These are phyloP conservation scores for Yasuhikotakia modesta DNA, from an alignment of 2,797 vertebrate genomes.

Conservation along the genomic window DNA sequence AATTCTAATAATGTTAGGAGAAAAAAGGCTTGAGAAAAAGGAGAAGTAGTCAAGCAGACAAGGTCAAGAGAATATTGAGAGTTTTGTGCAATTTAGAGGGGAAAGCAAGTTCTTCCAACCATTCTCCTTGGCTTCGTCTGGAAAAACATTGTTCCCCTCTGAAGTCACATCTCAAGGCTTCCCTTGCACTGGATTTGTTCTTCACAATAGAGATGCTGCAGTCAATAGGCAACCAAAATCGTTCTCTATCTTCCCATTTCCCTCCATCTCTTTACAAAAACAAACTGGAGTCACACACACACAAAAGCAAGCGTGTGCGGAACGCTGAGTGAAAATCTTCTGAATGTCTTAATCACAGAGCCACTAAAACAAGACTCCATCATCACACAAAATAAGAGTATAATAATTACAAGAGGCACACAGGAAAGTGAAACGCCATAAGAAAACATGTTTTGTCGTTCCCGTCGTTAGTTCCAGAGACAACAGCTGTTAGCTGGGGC, in stretches of 20 bases:
- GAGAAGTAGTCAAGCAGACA: conserved; percentile 37
- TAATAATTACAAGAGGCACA: conserved; percentile 85
- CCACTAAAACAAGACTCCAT: conserved; percentile 97
- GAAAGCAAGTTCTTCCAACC: neutral
- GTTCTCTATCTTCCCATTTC: conserved; percentile 35
- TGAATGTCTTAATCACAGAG: conserved; percentile 99
- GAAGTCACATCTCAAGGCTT: conserved; percentile 38
- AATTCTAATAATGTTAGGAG: conserved; percentile 54
- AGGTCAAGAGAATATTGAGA: conserved; percentile 55
- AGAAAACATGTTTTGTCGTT: conserved; percentile 99
- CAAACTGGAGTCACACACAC: conserved; percentile 58
- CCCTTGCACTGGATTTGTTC: conserved; percentile 7
- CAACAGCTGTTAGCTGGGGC: conserved; percentile 99
- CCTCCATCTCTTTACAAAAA: conserved; percentile 54
- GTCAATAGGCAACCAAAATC: conserved; percentile 46
- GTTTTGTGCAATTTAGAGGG: conserved; percentile 42
- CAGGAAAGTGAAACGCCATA: conserved; percentile 92
- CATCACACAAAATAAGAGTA: conserved; percentile 84
- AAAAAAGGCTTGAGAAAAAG: conserved; percentile 44
- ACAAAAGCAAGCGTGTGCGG: conserved; percentile 71
- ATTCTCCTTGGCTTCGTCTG: neutral
- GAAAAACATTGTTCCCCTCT: conserved; percentile 22
- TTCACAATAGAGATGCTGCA: conserved; percentile 43
- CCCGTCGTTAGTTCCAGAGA: conserved; percentile 98
- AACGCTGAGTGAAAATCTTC: conserved; percentile 83